Evolutionary conservation across 2,888 invertebrate genomes (phyloP).

Genomic region (Sepiola atlantica): DNA sequence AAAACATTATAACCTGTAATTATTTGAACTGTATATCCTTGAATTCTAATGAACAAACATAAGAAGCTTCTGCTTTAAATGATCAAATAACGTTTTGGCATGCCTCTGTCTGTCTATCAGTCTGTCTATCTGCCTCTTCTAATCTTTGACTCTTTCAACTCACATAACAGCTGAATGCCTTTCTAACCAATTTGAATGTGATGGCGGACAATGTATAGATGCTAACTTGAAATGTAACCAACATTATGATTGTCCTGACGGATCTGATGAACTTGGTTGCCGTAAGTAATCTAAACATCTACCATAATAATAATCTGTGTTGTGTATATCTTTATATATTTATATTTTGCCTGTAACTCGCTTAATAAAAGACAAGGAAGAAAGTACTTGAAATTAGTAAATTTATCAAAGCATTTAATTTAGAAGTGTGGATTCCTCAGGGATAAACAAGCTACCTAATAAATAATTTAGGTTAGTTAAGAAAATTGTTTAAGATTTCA

Average conservation of each 20-base stretch:
- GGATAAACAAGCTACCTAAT: too few species aligned
- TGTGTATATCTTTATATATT: too few species aligned
- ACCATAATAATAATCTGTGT: too few species aligned
- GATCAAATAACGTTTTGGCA: background rate
- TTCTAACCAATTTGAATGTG: slow-evolving; percentile 79
- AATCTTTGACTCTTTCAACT: background rate
- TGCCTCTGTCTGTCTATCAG: background rate
- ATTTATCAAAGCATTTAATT: too few species aligned
- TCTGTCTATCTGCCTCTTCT: background rate
- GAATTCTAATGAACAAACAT: background rate
- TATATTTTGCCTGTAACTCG: too few species aligned
- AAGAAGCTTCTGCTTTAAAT: too few species aligned
- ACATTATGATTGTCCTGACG: slow-evolving; percentile 83
- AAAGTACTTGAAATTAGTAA: too few species aligned
- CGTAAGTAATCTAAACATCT: slow-evolving; percentile 66
- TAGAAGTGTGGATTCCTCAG: too few species aligned
- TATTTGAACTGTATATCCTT: background rate
- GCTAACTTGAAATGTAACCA: slow-evolving; percentile 83
- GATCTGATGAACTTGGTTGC: slow-evolving; percentile 85
- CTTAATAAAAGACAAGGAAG: too few species aligned
- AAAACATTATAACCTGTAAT: background rate
- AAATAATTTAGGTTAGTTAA: too few species aligned
- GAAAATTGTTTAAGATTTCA: too few species aligned
- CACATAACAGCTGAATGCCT: background rate
- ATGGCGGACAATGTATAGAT: slow-evolving; percentile 83